Evolutionary conservation across 2,113 vertebrate genomes (phyloP), one percentile per base, ranked within the genome.

Genomic region (Gulo gulo): DNA sequence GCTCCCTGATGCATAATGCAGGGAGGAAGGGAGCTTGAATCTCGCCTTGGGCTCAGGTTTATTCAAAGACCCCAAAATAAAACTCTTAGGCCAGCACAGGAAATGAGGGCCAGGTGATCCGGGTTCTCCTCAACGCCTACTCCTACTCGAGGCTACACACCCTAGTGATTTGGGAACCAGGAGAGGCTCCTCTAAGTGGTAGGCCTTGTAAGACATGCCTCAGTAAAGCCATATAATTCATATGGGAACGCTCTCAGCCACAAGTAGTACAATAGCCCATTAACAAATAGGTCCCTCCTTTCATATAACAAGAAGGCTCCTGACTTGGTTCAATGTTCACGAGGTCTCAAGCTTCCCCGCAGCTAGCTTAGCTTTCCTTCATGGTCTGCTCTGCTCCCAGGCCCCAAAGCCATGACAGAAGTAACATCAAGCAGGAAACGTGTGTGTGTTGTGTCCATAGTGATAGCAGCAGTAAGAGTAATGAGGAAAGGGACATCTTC

Each of bases 391-490:
- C 65, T 45, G 50, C 29, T 52, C 65, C 71, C 13, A 83, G 26
- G 13, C 6, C 63, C 29, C 57, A 26, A 0, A 18, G 7, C 71
- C 63, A 31, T 13, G 42, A 57, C 5, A 34, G 1, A 61, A 2
- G n/a, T 13, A 78, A 78, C 57, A 71, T 2, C 16, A 74, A 47
- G 21, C 47, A 80, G 55, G 74, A 39, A 88, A 69, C 1, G 8
- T 0, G 34, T 2, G 31, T 0, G 5, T 1, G 2, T 87, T 3
- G 50, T 39, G 86, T 10, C 1, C 12, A 69, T 15, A n/a, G 31
- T 20, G 21, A 1, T 0, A 39, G 81, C 8, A 65, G 59, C 36
- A 2, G 50, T 23, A 29, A 76, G 26, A 29, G 20, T 1, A 13
- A 69, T 45, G 20, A 26, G 4, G 29, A 42, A 45, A 92, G 65